Evolutionary conservation across 2,888 invertebrate species (phyloP), one percentile per base, ranked within the genome.

Genomic region (Pollenia angustigena): DNA sequence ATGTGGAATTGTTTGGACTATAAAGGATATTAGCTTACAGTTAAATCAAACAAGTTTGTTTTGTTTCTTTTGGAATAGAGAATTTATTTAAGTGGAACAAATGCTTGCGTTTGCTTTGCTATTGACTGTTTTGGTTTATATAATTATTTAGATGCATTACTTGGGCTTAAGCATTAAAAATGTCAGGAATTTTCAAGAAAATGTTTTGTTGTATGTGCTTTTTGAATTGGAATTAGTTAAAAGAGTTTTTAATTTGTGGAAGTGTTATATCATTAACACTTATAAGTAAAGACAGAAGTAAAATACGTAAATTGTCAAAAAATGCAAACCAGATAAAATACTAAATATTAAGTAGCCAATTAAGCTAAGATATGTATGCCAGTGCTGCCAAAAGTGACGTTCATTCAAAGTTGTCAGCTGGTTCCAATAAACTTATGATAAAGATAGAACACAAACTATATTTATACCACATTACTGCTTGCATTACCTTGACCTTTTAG

Each of bases 1-100:
- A 71, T 76, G 62, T 76, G 46, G 48, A 4, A 64, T 64, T 62
- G 42, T 16, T 78, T 42, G 12, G 12, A 78, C 81, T 52, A 54
- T 62, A 81, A 72, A 84, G 84, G 81, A 81, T 84, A 84, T 87
- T 87, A 81, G 72, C 72, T 32, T 58, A 81, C 76, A 62, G 81
- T 81, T 74, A 83, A 79, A 56, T 50, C 4, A 58, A 78, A 84
- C 83, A 72, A 60, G 76, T 69, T 42, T 44, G 10, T 64, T 46
- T 52, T 64, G 40, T 12, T 10, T 44, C 11, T 23, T 40, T 42
- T 52, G 4, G 0, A 14, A 6, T 18, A 9, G 2, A 69, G 18
- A 50, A 23, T 40, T 50, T 46, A 16, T 50, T 44, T 40, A 68
- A 32, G 50, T 82, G 50, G 44, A 42, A 60, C 50, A 60, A 42